Base-by-base conservation (phyloP, 2,888 invertebrate genomes). In the Sinodicranocentrus sp. region DNA sequence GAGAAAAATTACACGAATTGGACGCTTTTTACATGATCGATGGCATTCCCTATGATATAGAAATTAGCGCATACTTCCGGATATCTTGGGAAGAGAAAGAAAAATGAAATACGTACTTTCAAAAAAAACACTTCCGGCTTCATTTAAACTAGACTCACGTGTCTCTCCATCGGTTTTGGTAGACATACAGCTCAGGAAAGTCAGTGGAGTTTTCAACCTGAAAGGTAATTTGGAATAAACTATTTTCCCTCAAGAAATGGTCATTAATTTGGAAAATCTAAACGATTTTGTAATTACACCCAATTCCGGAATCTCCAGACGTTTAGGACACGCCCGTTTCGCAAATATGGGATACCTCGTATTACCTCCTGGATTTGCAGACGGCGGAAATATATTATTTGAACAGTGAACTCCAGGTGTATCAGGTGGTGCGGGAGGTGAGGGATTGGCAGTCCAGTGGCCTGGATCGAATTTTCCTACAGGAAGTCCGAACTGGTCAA, bases 1-100 rank as follows among this genome's bases (percentile, higher is more conserved):
- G n/a, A n/a, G n/a, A n/a, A n/a, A n/a, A 65, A 13, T 67, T 67
- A 67, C 67, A 67, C 8, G 13, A 67, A 67, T 19, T 67, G 67
- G 13, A 67, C 44, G 2, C 15, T 15, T 1, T 19, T 67, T 0
- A 44, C 44, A 23, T 67, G 28, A 17, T 1, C 2, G 6, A 23
- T 17, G 23, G n/a, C n/a, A n/a, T n/a, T n/a, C n/a, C n/a, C n/a
- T n/a, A n/a, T n/a, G n/a, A n/a, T n/a, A 19, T 52, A 13, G 39
- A 67, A 67, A 21, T 43, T 13, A 21, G 67, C 67, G 23, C 67
- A 67, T 21, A 67, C 44, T 44, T 33, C 25, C 5, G 43, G 21
- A 21, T 67, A 67, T 3, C 67, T 67, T 13, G 5, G 59, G 8
- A 23, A 59, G 6, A 17, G n/a, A n/a, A n/a, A n/a, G n/a, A n/a